A percentile compares a stretch with the other conserved stretches of the same genome.
These are phyloP conservation scores for Poeciliopsis gracilis DNA, from an alignment of 2,797 vertebrate genomes.

Conservation along the genomic window DNA sequence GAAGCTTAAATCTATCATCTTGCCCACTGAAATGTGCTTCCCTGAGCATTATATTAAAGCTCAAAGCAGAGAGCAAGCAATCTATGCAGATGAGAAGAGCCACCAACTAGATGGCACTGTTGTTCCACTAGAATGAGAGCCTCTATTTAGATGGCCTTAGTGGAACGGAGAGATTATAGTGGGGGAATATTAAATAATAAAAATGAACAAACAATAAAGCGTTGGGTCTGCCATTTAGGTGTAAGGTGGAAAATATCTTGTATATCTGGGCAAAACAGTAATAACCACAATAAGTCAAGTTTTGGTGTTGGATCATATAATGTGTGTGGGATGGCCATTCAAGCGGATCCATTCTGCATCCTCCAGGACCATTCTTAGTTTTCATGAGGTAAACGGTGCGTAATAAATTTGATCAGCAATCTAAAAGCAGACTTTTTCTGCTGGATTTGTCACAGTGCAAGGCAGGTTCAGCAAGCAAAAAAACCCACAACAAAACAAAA, in stretches of 20 bases:
- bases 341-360: slow-evolving; percentile 38
- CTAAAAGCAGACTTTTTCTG: slow-evolving; percentile 41
- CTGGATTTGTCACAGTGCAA: slow-evolving; percentile 57
- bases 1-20: slow-evolving; percentile 82
- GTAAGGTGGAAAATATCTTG: slow-evolving; percentile 39
- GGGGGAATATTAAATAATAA: slow-evolving; percentile 59
- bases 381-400: slow-evolving; percentile 43
- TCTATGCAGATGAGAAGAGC: slow-evolving; percentile 19
- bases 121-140: slow-evolving; percentile 58
- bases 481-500: slow-evolving; percentile 30
- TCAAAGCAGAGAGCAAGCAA: slow-evolving; percentile 52
- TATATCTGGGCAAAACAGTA: slow-evolving; percentile 50
- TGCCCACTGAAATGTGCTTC: slow-evolving; percentile 79
- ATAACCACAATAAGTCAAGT: slow-evolving; percentile 32
- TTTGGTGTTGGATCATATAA: slow-evolving; percentile 35
- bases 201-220: slow-evolving; percentile 55
- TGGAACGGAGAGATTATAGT: slow-evolving; percentile 48
- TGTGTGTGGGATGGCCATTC: slow-evolving; percentile 37
- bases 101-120: slow-evolving; percentile 86
- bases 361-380: slow-evolving; percentile 39
- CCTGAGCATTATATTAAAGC: slow-evolving; percentile 76
- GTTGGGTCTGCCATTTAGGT: slow-evolving; percentile 51
- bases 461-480: slow-evolving; percentile 49
- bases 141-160: slow-evolving; percentile 4
- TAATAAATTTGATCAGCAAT: slow-evolving; percentile 52